Evolutionary conservation across 2,888 invertebrate genomes (phyloP).

Genomic region (Acheta domesticus): DNA sequence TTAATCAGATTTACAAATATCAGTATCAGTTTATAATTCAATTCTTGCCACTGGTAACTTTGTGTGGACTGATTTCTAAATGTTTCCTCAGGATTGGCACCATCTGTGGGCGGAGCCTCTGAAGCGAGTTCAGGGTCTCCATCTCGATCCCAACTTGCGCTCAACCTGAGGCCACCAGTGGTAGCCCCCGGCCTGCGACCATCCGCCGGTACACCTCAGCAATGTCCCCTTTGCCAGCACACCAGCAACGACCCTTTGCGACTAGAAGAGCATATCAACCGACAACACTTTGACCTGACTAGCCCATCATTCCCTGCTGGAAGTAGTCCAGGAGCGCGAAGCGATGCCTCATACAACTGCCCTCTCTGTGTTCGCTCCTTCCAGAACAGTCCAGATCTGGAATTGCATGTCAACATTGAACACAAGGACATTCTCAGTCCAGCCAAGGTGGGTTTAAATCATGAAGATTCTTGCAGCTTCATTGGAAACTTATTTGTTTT

Average conservation of each 20-base stretch:
- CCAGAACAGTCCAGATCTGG: slow-evolving; percentile 70
- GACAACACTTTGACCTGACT: slow-evolving; percentile 77
- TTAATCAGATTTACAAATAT: too few relatives aligned
- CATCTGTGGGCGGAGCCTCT: slow-evolving; percentile 34
- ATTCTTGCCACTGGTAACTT: too few relatives aligned
- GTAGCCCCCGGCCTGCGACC: slow-evolving; percentile 42
- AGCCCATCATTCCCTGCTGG: slow-evolving; percentile 56
- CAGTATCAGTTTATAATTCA: too few relatives aligned
- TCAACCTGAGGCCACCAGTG: slow-evolving; percentile 62
- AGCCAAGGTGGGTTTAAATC: slow-evolving; percentile 45
- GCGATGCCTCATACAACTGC: slow-evolving; percentile 61
- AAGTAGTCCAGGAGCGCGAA: slow-evolving; percentile 40
- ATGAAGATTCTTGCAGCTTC: too few relatives aligned
- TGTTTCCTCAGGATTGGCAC: not conserved
- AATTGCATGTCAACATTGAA: slow-evolving; percentile 81
- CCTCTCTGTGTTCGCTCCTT: slow-evolving; percentile 74
- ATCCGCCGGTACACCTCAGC: slow-evolving; percentile 42
- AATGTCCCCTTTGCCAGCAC: slow-evolving; percentile 76
- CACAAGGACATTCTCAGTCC: slow-evolving; percentile 78
- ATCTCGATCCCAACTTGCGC: slow-evolving; percentile 64
- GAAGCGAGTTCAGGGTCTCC: slow-evolving; percentile 68
- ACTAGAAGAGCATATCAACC: slow-evolving; percentile 78
- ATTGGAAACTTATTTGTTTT: too few relatives aligned
- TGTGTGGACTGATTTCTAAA: too few relatives aligned
- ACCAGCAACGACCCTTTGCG: slow-evolving; percentile 68